These are phyloP conservation scores for Chiroxiphia lanceolata DNA, from an alignment of 2,797 vertebrate genomes.

Conservation along the genomic window DNA sequence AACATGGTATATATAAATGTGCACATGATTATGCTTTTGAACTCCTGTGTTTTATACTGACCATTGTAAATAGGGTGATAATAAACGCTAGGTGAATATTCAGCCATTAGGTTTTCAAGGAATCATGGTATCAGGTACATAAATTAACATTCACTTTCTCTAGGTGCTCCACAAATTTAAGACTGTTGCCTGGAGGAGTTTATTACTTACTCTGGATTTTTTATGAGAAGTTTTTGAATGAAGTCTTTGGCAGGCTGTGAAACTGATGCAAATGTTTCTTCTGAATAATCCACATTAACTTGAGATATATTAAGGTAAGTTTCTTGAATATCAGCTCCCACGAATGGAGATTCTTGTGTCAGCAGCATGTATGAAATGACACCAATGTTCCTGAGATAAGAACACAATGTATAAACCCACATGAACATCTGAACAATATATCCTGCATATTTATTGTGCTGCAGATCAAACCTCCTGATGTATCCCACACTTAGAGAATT, in stretches of 20 bases:
- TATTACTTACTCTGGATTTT: slow-evolving; percentile 90
- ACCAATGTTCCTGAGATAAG: slow-evolving; percentile 87
- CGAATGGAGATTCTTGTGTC: slow-evolving; percentile 93
- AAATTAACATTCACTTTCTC: background rate
- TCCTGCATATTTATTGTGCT: background rate
- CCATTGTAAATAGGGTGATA: background rate
- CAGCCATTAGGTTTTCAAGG: background rate
- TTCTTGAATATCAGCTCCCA: slow-evolving; percentile 92
- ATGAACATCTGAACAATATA: background rate
- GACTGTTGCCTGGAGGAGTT: background rate
- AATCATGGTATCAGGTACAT: background rate
- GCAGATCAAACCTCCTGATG: background rate
- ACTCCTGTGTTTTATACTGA: background rate
- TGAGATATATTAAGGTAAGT: slow-evolving; percentile 97
- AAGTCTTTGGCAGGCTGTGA: slow-evolving; percentile 93
- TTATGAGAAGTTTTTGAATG: slow-evolving; percentile 90
- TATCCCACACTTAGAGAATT: background rate
- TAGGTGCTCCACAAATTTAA: background rate
- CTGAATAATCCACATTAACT: slow-evolving; percentile 93
- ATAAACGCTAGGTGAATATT: background rate
- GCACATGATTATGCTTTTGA: background rate
- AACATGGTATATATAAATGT: background rate
- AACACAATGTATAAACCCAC: background rate
- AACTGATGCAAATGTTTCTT: slow-evolving; percentile 86
- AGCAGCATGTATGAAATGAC: slow-evolving; percentile 96